Conservation (phyloP, 2,113 vertebrate genomes). For the Ameiurus melas region DNA sequence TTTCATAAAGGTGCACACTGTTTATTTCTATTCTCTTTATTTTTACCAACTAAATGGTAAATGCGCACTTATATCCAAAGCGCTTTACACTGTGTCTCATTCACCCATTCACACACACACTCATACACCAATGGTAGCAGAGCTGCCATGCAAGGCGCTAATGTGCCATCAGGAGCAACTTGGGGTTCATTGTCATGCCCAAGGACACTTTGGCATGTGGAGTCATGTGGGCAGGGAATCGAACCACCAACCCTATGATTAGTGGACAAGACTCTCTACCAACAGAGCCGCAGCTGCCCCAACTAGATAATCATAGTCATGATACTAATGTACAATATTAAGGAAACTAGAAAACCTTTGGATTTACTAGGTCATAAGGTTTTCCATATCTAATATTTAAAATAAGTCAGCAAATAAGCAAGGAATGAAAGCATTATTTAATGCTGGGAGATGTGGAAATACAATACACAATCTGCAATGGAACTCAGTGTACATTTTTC, state of each 20-base stretch:
- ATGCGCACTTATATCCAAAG: too few species aligned
- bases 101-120: too few species aligned
- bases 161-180: too few species aligned
- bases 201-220: too few species aligned
- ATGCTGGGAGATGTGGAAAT: not conserved
- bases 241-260: too few species aligned
- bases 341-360: not conserved
- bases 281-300: too few species aligned
- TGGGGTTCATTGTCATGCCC: too few species aligned
- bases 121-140: too few species aligned
- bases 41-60: not conserved
- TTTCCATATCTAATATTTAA: not conserved
- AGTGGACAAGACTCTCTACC: too few species aligned
- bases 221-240: too few species aligned
- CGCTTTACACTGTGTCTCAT: too few species aligned
- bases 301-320: not conserved
- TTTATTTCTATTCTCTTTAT: not conserved
- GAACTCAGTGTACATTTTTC: not conserved
- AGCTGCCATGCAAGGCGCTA: too few species aligned
- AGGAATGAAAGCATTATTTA: not conserved
- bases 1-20: not conserved
- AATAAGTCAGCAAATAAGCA: not conserved
- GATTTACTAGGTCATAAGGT: not conserved
- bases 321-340: not conserved
- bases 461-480: not conserved